Evolutionary conservation across 2,113 vertebrate species (phyloP).

Genomic region (Lepus europaeus): DNA sequence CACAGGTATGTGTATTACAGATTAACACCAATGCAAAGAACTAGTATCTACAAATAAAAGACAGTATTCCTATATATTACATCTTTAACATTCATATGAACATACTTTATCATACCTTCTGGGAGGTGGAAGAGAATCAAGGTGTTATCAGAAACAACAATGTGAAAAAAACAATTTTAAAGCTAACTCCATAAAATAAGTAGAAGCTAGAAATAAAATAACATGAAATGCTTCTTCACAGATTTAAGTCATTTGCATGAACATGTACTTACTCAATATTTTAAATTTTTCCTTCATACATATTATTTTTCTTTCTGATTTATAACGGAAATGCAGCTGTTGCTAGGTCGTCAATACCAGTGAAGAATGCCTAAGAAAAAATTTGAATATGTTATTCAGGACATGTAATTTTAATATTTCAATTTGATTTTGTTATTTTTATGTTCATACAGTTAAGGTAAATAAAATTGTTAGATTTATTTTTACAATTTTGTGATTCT

Average conservation of each 20-base stretch:
- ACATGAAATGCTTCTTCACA: not conserved
- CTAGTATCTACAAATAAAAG: not conserved
- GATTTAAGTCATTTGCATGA: not conserved
- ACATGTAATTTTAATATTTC: not conserved
- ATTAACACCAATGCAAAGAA: not conserved
- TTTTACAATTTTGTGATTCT: not conserved
- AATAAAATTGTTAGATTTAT: not conserved
- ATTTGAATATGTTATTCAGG: not conserved
- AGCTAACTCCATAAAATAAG: not conserved
- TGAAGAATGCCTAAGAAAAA: not conserved
- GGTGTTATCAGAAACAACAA: not conserved
- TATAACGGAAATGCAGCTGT: not conserved
- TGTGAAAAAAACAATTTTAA: conserved; percentile 50
- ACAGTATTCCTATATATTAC: rapidly evolving
- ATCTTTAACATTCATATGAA: not conserved
- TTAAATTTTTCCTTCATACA: not conserved
- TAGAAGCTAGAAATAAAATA: not conserved
- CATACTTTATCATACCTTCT: not conserved
- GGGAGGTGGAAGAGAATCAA: not conserved
- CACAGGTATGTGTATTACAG: no score
- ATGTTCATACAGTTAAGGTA: not conserved
- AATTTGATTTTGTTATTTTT: not conserved
- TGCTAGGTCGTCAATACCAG: not conserved
- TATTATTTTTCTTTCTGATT: not conserved
- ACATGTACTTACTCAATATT: not conserved